These are phyloP conservation scores for Tichodroma muraria DNA, from an alignment of 2,113 vertebrate species.

Conservation along the genomic window DNA sequence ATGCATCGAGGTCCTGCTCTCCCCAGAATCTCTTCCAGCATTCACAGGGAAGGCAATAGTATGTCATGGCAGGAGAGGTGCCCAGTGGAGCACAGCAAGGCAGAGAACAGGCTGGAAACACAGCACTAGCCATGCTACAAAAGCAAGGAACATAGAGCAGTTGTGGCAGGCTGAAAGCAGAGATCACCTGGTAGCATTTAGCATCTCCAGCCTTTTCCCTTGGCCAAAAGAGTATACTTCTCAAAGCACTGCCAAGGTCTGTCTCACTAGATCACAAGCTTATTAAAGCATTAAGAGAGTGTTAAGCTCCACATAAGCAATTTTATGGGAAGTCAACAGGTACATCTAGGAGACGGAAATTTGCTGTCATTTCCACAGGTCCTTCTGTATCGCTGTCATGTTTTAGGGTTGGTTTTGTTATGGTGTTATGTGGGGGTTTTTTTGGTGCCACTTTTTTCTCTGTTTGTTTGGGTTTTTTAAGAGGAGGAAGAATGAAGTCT, in stretches of 20 bases:
- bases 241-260: background rate
- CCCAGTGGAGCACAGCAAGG: background rate
- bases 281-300: background rate
- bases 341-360: background rate
- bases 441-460: background rate
- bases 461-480: background rate
- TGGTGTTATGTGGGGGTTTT: background rate
- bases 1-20: background rate
- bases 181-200: background rate
- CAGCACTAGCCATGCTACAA: background rate
- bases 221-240: background rate
- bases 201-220: background rate
- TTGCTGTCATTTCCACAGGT: background rate
- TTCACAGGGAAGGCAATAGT: background rate
- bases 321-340: background rate
- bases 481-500: background rate
- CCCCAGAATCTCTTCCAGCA: background rate
- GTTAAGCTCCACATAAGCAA: background rate
- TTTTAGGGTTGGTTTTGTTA: background rate
- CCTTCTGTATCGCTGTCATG: background rate
- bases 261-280: background rate
- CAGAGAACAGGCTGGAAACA: fast-evolving
- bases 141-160: background rate
- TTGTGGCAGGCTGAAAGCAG: background rate
- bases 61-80: background rate